Evolutionary conservation across 2,797 vertebrate genomes (phyloP), one percentile per base, ranked within the genome.

Genomic region (Ibycter americanus): DNA sequence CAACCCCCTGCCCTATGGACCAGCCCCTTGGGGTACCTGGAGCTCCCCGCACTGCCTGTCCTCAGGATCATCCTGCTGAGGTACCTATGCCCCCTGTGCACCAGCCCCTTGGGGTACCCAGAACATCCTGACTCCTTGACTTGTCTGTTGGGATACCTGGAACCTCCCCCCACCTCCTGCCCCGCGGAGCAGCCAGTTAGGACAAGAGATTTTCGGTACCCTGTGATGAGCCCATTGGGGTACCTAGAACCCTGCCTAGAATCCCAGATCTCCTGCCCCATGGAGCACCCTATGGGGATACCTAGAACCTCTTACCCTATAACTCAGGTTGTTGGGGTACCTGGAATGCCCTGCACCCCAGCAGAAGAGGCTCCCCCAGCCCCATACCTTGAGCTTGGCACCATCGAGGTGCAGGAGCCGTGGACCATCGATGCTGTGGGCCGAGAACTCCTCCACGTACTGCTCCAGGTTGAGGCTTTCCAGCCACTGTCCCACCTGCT

Each of bases 401-500:
- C 99, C 97, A 1, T 99, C 99, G 84, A 99, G 95, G 94, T 98
- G 98, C 90, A 99, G 98, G 12, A 99, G 98, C 95, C 98, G 97
- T 1, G 98, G 97, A 11, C 99, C 99, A 0, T 99, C 98, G 2
- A 99, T 95, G 44, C 99, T 98, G 2, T 96, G 98, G 2, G 98
- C 98, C 0, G 90, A 98, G 93, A 99, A 99, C 71, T 98, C 98
- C 0, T 98, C 98, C 21, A 97, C 95, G 0, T 99, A 98, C 85
- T 98, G 99, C 56, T 99, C 99, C 98, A 99, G 98, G 97, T 98
- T 98, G 68, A 99, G 98, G 59, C 98, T 98, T 86, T 94, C 95
- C n/a, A 99, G 97, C 99, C 99, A 99, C 96, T 99, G 98, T 59
- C 98, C 99, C 78, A 99, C 99, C 97, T 99, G 98, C 96, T 97